Evolutionary conservation across 2,113 vertebrate genomes (phyloP), one percentile per base, ranked within the genome.

Genomic region (Recurvirostra avosetta): DNA sequence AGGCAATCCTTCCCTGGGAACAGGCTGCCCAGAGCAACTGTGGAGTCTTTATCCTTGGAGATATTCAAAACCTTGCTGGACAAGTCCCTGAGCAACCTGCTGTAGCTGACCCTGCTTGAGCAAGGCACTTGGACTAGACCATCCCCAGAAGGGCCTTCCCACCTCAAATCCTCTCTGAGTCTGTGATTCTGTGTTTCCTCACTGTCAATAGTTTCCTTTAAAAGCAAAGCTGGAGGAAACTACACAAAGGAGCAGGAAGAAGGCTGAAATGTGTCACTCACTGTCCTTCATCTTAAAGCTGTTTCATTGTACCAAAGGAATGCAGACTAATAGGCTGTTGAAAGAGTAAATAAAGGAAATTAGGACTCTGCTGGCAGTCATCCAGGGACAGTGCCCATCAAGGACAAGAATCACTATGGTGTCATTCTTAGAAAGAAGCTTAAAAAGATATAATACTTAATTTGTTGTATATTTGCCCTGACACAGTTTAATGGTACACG

Each of bases 81-180:
- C 21, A 41, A 1, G 14, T 76, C 29, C 23, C 18, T 87, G 26
- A 73, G 26, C 9, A 80, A 52, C 30, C 12, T 76, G 15, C n/a
- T 61, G 8, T 15, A 55, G 38, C 41, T 78, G 36, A 25, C 6
- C 6, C 12, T 59, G 7, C 15, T 77, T 78, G 16, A 67, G 12
- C 1, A 2, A 15, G 14, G 6, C 5, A 16, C 36, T 73, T 40
- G 50, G 45, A 58, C 10, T 7, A 36, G 16, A 17, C 1, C 5
- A 38, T 41, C 17, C 14, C 32, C 23, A 11, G 12, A 52, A 32
- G 15, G 6, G 16, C 12, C 8, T 89, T 61, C 15, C 11, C 27
- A 81, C 29, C 29, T 76, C n/a, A 68, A 3, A 27, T 53, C 1
- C 5, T 70, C 49, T 43, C 18, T 20, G 17, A 29, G 18, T 13